Evolutionary conservation across 2,113 vertebrate genomes (phyloP).

Genomic region (Oreochromis aureus): DNA sequence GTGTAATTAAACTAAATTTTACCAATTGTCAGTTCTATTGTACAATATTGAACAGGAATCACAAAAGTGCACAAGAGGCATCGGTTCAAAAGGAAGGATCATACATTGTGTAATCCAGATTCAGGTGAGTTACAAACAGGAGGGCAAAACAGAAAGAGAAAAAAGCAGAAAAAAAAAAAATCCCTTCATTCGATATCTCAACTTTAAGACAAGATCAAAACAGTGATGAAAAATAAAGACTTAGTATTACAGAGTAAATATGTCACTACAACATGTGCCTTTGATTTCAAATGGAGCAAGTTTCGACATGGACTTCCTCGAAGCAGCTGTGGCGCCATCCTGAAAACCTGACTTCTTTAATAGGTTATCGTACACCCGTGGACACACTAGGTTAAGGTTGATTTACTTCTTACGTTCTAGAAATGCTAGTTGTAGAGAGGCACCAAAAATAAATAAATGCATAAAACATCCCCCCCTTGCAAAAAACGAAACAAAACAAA

Average conservation of each 20-base stretch:
- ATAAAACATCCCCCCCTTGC: neutral
- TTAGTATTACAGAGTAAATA: constrained; percentile 52
- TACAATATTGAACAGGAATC: constrained; percentile 84
- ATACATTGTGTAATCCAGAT: constrained; percentile 13
- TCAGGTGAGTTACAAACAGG: constrained; percentile 25
- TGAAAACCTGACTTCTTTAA: neutral
- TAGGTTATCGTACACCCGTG: constrained; percentile 29
- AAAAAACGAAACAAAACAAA: constrained; percentile 11
- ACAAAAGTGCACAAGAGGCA: constrained; percentile 75
- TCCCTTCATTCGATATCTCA: constrained; percentile 58
- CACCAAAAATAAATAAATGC: constrained; percentile 61
- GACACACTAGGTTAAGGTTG: constrained; percentile 15
- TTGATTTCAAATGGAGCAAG: constrained; percentile 12
- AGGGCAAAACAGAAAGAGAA: constrained; percentile 7
- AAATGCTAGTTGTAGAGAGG: constrained; percentile 44
- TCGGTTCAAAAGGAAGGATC: constrained; percentile 54
- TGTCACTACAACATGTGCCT: constrained; percentile 22
- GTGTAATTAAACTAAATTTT: constrained; percentile 87
- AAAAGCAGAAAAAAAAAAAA: neutral
- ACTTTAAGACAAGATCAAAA: constrained; percentile 53
- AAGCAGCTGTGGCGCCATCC: neutral
- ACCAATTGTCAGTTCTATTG: constrained; percentile 79
- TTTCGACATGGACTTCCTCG: constrained; percentile 2
- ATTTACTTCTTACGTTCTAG: constrained; percentile 8
- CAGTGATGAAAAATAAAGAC: constrained; percentile 66